Base-by-base conservation (phyloP, 2,113 vertebrate genomes). In the Dipodomys spectabilis region DNA sequence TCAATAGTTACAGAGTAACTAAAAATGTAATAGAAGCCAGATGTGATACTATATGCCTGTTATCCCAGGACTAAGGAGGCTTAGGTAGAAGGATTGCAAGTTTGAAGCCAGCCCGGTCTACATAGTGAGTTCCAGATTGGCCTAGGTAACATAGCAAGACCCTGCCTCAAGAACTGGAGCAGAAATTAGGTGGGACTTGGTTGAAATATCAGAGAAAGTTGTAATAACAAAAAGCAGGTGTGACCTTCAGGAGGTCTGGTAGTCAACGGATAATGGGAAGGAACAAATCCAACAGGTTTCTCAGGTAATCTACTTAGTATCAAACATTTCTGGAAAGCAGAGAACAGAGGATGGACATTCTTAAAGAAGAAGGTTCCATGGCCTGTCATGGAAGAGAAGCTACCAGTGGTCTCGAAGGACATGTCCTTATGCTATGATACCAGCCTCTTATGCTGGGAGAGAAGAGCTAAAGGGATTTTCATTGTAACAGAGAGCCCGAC, bases 391-490 rank as follows among this genome's bases (percentile, higher is more conserved):
- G 7, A 73, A 53, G 28, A 15, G 45, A 19, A 20, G 11, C 13
- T 0, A 20, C 2, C 28, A 19, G 30, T 25, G 20, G 23, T 69
- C 28, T 44, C n/a, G 25, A 45, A 62, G 62, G 22, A 16, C 19
- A 16, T 39, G 53, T 28, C 27, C 57, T 25, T 13, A 28, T 2
- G 35, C 39, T 4, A 0, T 44, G 49, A 65, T 28, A 25, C 6
- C 20, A 8, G 18, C 1, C 5, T 3, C 25, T 0, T 44, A 0
- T 18, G 16, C 1, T 68, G 65, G 71, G 79, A 44, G 67, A 77
- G 45, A 44, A 72, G 6, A 6, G 39, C 35, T 22, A 45, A 45
- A 44, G 65, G 60, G 18, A 23, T 65, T 57, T 60, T 87, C 60
- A 23, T 69, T 28, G 19, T 1, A 65, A 80, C 6, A 44, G 44